Base-by-base conservation (phyloP, 2,888 invertebrate species). In the Diarsia dahlii region DNA sequence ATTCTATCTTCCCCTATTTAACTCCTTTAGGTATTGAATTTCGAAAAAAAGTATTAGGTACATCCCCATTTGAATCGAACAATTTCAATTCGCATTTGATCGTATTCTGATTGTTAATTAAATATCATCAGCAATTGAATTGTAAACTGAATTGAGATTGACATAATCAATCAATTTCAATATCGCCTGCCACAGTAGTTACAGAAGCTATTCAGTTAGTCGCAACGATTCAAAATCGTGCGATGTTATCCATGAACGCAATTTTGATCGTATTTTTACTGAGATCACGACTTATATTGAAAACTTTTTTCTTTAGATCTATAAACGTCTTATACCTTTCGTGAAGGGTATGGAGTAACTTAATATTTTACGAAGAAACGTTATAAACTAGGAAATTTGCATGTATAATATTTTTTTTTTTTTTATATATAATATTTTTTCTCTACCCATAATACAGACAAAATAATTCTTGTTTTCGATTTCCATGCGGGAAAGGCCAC, bases 261-360 rank as follows among this genome's bases (percentile, higher is more conserved):
- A 52, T 70, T 18, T 4, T 3, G 39, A 63, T 70, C 39, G 6
- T 46, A 54, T 70, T 70, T 67, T 76, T 63, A 13, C 28, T 15
- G 13, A 23, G 39, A 45, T 63, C 76, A 77, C 76, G 76, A 71
- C 18, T 71, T 48, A 56, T 5, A 77, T 77, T 76, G 63, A 15
- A 62, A 15, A 18, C 0, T 13, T 70, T 34, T 52, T 52, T 12
- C 15, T 52, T 46, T 46, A 4, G 34, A 60, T 15, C 45, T 1
- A 12, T 60, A 23, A 52, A 34, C 9, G 20, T 23, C 20, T 52
- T 67, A 23, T 45, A 56, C 2, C 10, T 15, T 62, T 20, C 20
- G 34, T 23, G 9, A 6, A 50, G 4, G 6, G 2, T 28, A 50
- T 28, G 58, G 58, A 39, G n/a, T 8, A 70, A 28, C 20, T 20